Base-by-base conservation (phyloP, 2,797 vertebrate species). In the Danio albolineatus region DNA sequence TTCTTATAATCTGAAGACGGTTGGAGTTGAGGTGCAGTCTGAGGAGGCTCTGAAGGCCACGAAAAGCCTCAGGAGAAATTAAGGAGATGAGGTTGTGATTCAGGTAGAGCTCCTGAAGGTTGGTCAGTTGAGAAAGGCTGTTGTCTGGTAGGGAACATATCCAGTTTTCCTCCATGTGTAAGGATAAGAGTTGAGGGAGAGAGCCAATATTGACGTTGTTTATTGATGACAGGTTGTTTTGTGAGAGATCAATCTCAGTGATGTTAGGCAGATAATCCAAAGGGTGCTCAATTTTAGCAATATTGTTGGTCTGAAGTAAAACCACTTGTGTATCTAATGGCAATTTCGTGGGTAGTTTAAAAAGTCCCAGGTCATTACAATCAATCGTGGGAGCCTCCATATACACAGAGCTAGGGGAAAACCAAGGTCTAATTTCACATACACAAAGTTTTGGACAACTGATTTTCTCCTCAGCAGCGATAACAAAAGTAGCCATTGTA, bases 11-110 rank as follows among this genome's bases (percentile, higher is more conserved):
- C 87, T 93, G 94, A 85, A 99, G 92, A 88, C 92, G 95, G 85
- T 99, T 99, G 17, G 98, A 97, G 88, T 99, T 99, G 86, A 99
- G 97, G 88, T 99, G 98, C 87, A 99, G 95, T 64, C 98, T 95
- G 51, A 98, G 93, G 59, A 99, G 96, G 84, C 94, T 96, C 84
- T 82, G 87, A 69, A 99, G 95, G 76, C 98, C 97, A 83, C 91
- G 90, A 85, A 99, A 99, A 77, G 97, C 97, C 86, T 93, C 86
- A 0, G 95, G 92, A 73, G 96, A 95, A 89, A 99, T 97, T 74
- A 87, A 90, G 64, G 95, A 95, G 88, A 99, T 97, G 81, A 96
- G 91, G 88, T 99, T 99, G 88, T 99, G 98, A 90, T 99, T 99
- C 87, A 99, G 91, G 82, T 99, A 99, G 83, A 99, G 97, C 91